phyloP scores from a whole-genome alignment of 64 coral and sea anemone genomes.

The Montipora cactus region DNA sequence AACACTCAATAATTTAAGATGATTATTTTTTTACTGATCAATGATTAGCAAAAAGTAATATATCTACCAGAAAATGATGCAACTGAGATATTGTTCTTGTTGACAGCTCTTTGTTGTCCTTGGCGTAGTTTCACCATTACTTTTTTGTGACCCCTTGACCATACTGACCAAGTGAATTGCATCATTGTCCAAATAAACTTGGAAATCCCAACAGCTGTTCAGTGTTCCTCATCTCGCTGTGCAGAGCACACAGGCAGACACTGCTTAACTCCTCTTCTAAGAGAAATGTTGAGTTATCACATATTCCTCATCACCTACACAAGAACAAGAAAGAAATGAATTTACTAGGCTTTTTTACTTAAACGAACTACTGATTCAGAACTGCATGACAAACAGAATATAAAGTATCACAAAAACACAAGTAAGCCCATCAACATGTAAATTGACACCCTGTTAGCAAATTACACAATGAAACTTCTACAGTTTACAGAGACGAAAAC shows the following conservation, averaged over 20 bases:
- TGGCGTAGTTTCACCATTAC: background rate
- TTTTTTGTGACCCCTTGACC: background rate
- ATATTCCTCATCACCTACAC: background rate
- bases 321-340: background rate
- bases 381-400: background rate
- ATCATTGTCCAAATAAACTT: background rate
- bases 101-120: slow-evolving; percentile 61
- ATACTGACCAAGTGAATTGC: background rate
- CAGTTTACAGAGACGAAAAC: no score
- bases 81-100: slow-evolving; percentile 51
- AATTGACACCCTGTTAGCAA: no score
- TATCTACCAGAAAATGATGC: background rate
- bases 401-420: no score
- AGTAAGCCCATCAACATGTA: no score
- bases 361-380: background rate
- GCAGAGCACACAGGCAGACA: background rate
- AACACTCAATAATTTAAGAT: background rate
- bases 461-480: no score
- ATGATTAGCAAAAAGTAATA: background rate
- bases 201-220: background rate
- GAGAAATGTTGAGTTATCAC: background rate
- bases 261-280: background rate
- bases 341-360: background rate
- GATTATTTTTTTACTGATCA: no score
- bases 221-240: background rate